These are phyloP conservation scores for Acropora tenuis DNA, from an alignment of 64 coral and sea anemone species.

Conservation along the genomic window DNA sequence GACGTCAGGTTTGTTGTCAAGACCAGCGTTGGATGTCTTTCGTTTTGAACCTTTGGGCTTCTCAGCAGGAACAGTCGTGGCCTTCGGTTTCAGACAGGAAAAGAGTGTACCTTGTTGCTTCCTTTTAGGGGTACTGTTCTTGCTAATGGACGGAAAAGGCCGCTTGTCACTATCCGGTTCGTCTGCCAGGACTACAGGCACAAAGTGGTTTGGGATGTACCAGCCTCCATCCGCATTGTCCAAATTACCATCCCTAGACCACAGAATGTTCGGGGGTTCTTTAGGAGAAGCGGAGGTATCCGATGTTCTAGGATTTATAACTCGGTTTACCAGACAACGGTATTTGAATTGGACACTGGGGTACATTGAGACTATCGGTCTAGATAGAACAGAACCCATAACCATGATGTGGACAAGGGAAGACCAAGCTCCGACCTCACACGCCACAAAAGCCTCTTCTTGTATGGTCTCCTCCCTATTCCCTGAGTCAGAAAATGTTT, in stretches of 20 bases:
- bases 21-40: background rate
- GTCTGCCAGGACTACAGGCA: slow-evolving; percentile 11
- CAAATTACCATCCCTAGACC: background rate
- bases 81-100: background rate
- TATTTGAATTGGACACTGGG: background rate
- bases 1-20: background rate
- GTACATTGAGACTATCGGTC: slow-evolving; percentile 2
- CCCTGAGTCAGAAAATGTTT: background rate
- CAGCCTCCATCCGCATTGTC: background rate
- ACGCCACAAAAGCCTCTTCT: background rate
- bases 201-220: slow-evolving; percentile 27
- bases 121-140: background rate
- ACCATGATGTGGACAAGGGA: too few relatives aligned
- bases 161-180: slow-evolving; percentile 5
- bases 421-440: too few relatives aligned
- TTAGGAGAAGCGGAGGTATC: too few relatives aligned
- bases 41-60: slow-evolving; percentile 5
- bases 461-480: background rate
- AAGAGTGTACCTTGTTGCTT: background rate
- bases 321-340: background rate
- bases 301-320: too few relatives aligned
- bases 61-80: background rate
- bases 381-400: too few relatives aligned
- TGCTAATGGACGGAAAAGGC: background rate
- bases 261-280: background rate